Conservation (phyloP, 2,113 vertebrate genomes). For the Brachypteracias leptosomus region DNA sequence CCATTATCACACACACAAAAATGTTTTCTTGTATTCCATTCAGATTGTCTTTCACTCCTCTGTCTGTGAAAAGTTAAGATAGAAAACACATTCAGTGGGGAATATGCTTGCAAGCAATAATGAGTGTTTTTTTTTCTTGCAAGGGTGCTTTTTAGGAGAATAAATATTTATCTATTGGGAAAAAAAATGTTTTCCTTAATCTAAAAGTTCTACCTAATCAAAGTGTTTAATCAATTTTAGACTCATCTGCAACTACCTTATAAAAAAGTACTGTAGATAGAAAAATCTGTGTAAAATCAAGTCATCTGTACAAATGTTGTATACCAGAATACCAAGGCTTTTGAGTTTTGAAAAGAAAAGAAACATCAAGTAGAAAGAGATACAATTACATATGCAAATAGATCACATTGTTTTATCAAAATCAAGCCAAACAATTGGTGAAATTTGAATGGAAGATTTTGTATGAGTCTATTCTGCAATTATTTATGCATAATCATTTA, state of each 20-base stretch:
- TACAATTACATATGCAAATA: not conserved
- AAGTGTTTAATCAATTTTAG: not conserved
- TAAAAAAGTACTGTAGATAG: not conserved
- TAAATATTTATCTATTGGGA: not conserved
- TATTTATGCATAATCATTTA: not conserved
- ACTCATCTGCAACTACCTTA: not conserved
- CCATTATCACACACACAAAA: conserved; percentile 30
- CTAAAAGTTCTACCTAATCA: conserved; percentile 20
- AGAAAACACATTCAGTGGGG: not conserved
- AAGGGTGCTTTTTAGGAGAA: not conserved
- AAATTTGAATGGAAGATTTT: not conserved
- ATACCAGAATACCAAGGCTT: not conserved
- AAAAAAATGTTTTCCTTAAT: not conserved
- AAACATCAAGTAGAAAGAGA: not conserved
- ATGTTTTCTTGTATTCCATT: conserved; percentile 9
- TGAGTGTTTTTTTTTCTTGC: not conserved
- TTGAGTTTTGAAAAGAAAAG: not conserved
- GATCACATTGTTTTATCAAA: not conserved
- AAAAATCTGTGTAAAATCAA: not conserved
- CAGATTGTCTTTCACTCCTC: not conserved
- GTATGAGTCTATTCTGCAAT: not conserved
- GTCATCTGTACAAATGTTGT: not conserved
- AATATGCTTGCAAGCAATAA: not conserved
- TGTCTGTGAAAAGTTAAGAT: not conserved
- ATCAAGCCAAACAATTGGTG: not conserved